Conservation (phyloP, 2,797 vertebrate genomes). For the Todus mexicanus region DNA sequence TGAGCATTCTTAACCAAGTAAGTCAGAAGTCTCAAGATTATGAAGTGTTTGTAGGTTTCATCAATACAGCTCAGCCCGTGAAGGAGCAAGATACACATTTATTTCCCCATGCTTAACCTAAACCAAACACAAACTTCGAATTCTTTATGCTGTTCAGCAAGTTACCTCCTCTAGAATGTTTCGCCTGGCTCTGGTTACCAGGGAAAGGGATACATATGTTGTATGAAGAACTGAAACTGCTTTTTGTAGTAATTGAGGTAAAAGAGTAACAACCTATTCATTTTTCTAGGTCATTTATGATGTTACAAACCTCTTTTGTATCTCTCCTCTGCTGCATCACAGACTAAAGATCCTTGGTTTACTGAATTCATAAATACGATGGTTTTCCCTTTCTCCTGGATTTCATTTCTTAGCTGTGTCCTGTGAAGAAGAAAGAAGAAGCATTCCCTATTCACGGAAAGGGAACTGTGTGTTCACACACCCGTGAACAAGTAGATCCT, state of each 20-base stretch:
- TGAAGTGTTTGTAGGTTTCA: conserved; percentile 25
- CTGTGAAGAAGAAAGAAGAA: not conserved
- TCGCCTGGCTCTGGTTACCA: not conserved
- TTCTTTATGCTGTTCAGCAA: not conserved
- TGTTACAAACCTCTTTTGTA: not conserved
- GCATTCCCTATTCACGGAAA: not conserved
- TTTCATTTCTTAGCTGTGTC: not conserved
- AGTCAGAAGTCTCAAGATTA: conserved; percentile 13
- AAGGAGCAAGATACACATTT: not conserved
- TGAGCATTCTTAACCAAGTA: conserved; percentile 36
- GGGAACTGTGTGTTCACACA: not conserved
- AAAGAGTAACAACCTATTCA: not conserved
- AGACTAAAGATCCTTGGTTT: not conserved
- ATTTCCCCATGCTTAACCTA: conserved; percentile 4
- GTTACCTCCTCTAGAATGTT: not conserved
- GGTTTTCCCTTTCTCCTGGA: not conserved
- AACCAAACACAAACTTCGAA: not conserved
- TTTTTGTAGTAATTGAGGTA: not conserved
- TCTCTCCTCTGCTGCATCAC: not conserved
- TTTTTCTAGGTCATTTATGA: not conserved
- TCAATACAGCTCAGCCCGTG: not conserved
- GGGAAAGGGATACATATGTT: not conserved
- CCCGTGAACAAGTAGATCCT: conserved; percentile 1
- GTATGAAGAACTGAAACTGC: not conserved
- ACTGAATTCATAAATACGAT: not conserved